Evolutionary conservation across 2,888 invertebrate genomes (phyloP).

Genomic region (Cheilosia scutellata): DNA sequence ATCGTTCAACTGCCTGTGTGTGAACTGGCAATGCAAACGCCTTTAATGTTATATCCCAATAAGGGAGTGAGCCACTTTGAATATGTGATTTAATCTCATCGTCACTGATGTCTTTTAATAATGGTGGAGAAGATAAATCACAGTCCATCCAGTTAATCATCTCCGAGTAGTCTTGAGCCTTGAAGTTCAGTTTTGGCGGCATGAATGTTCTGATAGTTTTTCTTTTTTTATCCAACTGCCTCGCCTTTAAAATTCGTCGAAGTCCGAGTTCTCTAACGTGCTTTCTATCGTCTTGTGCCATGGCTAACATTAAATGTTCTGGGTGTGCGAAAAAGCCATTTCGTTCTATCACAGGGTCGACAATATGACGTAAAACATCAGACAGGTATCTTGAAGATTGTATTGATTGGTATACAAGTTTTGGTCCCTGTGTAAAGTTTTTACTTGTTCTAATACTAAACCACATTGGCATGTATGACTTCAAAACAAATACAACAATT

Average conservation of each 20-base stretch:
- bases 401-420: conserved; percentile 23
- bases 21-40: too few species aligned
- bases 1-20: too few species aligned
- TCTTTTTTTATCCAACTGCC: background rate
- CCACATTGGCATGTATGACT: conserved; percentile 10
- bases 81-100: too few species aligned
- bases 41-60: too few species aligned
- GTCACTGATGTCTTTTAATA: too few species aligned
- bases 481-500: too few species aligned
- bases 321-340: background rate
- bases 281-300: background rate
- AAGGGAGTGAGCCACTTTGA: too few species aligned
- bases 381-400: conserved; percentile 14
- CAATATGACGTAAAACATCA: conserved; percentile 5
- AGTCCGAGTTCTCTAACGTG: background rate
- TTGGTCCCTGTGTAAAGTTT: conserved; percentile 4
- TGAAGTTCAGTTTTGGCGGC: too few species aligned
- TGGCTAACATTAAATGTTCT: conserved; percentile 11
- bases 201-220: too few species aligned
- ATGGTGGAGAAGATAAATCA: too few species aligned
- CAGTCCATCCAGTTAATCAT: too few species aligned
- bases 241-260: background rate
- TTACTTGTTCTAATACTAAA: conserved; percentile 4
- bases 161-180: too few species aligned
- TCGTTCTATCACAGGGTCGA: conserved; percentile 2